Percentiles rank a stretch among this genome's conserved stretches.
These are phyloP conservation scores for Physocephala rufipes DNA, from an alignment of 2,888 invertebrate genomes.

Conservation along the genomic window DNA sequence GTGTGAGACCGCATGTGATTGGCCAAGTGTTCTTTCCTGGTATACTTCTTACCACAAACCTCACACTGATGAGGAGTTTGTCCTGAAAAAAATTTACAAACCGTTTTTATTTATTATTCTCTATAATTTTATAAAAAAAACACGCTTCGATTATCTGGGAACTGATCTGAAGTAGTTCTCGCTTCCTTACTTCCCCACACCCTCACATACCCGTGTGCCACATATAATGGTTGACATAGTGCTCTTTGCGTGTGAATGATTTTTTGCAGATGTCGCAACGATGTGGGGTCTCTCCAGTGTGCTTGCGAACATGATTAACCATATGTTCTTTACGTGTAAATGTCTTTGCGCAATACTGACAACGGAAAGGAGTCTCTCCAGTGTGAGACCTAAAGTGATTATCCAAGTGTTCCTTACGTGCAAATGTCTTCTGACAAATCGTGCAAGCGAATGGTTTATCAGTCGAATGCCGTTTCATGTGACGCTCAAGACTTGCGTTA, in stretches of 20 bases:
- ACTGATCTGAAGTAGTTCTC: no score
- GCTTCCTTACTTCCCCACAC: neutral
- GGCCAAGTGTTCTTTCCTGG: constrained; percentile 86
- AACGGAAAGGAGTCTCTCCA: constrained; percentile 85
- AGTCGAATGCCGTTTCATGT: constrained; percentile 82
- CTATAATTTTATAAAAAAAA: no score
- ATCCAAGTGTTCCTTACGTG: constrained; percentile 86
- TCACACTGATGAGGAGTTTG: constrained; percentile 89
- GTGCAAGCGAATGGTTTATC: constrained; percentile 88
- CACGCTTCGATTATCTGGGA: no score
- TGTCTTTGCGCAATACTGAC: constrained; percentile 84
- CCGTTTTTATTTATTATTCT: no score
- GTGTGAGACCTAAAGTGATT: constrained; percentile 85
- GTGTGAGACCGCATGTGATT: constrained; percentile 90
- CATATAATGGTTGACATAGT: constrained; percentile 85
- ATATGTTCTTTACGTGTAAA: constrained; percentile 88
- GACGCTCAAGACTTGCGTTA: constrained; percentile 76
- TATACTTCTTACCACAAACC: constrained; percentile 88
- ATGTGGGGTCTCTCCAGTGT: constrained; percentile 86
- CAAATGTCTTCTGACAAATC: constrained; percentile 86
- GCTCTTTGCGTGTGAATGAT: constrained; percentile 87
- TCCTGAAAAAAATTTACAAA: constrained; percentile 65
- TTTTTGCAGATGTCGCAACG: constrained; percentile 87
- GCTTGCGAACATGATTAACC: constrained; percentile 84
- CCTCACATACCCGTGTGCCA: constrained; percentile 69